Evolutionary conservation across 2,797 vertebrate species (phyloP).

Genomic region (Protonibea diacanthus): DNA sequence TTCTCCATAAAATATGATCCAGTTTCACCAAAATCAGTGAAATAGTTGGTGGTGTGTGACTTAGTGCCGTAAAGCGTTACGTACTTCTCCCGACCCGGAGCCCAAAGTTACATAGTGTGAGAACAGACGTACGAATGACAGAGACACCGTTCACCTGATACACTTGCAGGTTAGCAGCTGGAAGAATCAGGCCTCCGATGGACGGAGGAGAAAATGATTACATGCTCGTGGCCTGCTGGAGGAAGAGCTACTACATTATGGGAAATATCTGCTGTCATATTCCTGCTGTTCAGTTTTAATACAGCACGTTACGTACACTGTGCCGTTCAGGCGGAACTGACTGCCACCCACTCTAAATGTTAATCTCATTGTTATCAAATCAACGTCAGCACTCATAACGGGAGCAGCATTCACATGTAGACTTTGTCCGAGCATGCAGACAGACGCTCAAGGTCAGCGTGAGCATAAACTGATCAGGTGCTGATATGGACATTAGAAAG

Average conservation of each 20-base stretch:
- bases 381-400: slow-evolving; percentile 58
- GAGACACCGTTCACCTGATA: neutral
- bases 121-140: too few relatives aligned
- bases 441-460: slow-evolving; percentile 56
- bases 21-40: too few relatives aligned
- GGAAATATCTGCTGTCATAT: slow-evolving; percentile 63
- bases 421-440: slow-evolving; percentile 38
- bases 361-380: slow-evolving; percentile 79
- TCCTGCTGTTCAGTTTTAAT: slow-evolving; percentile 64
- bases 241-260: slow-evolving; percentile 41
- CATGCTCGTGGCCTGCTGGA: slow-evolving; percentile 20
- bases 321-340: slow-evolving; percentile 49
- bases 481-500: slow-evolving; percentile 37
- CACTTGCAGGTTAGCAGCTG: slow-evolving; percentile 10
- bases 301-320: slow-evolving; percentile 46
- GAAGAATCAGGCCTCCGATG: neutral
- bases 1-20: too few relatives aligned
- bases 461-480: slow-evolving; percentile 43
- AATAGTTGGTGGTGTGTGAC: too few relatives aligned
- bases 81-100: too few relatives aligned
- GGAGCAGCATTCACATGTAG: slow-evolving; percentile 31
- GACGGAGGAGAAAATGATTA: slow-evolving; percentile 47
- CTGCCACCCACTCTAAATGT: slow-evolving; percentile 76
- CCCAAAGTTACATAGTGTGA: too few relatives aligned
- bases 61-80: too few relatives aligned